Evolutionary conservation across 2,113 vertebrate species (phyloP), one percentile per base, ranked within the genome.

Genomic region (Cavia aperea): DNA sequence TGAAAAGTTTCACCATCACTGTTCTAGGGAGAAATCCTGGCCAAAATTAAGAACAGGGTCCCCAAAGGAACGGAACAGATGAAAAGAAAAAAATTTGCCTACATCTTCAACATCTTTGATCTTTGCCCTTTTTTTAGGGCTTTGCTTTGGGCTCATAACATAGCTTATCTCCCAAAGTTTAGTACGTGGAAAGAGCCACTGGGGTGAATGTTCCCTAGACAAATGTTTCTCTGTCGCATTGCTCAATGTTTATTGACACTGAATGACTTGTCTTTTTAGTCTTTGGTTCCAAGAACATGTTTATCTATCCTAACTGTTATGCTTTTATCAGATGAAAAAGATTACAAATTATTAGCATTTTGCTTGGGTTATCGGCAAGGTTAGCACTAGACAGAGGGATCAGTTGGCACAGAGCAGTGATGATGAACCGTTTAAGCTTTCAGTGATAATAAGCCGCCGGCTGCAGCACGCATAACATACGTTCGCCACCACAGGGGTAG

Each of bases 261-360:
- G 46, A 88, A 66, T 29, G 77, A 56, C 24, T 60, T 68, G 36
- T 72, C 36, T 63, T 92, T 68, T 81, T 29, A 66, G 18, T 87
- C 72, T 86, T 93, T 14, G 54, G 24, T 90, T 87, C 70, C 49
- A 92, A 91, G 60, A 81, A 94, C 86, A 94, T 70, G 26, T 93
- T 75, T 92, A 39, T 33, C 9, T 91, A 8, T 87, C 7, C 75
- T 72, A 84, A 96, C 19, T 24, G 19, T 33, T 10, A n/a, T 36
- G 73, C 36, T 87, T 90, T 79, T 21, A 86, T 93, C 79, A 46
- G 58, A 81, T 62, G 75, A 43, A 29, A 54, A 78, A 89, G 70
- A 65, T 51, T 78, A 18, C 13, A 16, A 14, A 54, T 8, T 16
- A 39, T 19, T 88, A 46, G 68, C 46, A 39, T 84, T 93, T 81